These are phyloP conservation scores for Eucera pruinosa DNA, from an alignment of 2,888 invertebrate species.

Conservation along the genomic window DNA sequence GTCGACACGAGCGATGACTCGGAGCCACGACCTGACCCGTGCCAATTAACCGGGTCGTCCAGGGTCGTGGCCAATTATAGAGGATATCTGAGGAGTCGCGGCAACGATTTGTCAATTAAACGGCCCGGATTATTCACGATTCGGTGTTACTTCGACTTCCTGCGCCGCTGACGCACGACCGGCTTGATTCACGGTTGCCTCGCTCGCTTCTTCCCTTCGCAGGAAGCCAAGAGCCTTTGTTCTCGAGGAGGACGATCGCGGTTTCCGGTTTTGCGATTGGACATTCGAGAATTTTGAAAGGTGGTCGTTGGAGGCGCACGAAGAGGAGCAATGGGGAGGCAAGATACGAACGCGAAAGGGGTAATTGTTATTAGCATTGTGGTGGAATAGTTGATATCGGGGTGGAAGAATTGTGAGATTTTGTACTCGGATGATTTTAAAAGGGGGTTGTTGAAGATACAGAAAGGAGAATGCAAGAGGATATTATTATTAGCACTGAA, in stretches of 20 bases:
- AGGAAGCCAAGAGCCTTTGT: slow-evolving; percentile 32
- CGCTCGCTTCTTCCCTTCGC: not conserved
- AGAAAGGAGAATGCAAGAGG: no score
- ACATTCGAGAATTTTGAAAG: not conserved
- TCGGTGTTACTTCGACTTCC: slow-evolving; percentile 20
- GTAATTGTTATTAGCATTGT: no score
- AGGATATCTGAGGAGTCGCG: slow-evolving; percentile 51
- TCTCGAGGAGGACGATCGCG: slow-evolving; percentile 10
- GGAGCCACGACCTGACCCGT: slow-evolving; percentile 46
- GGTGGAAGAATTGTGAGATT: no score
- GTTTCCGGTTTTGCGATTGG: slow-evolving; percentile 19
- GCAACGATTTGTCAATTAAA: slow-evolving; percentile 66
- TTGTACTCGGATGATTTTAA: no score
- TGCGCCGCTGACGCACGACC: slow-evolving; percentile 24
- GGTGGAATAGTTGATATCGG: no score
- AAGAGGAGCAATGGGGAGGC: not conserved
- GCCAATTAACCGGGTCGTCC: slow-evolving; percentile 59
- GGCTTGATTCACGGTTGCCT: slow-evolving; percentile 11
- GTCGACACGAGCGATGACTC: slow-evolving; percentile 40
- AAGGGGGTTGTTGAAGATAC: no score
- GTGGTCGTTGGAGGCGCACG: not conserved
- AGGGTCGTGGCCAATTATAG: slow-evolving; percentile 66
- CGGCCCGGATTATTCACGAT: slow-evolving; percentile 48
- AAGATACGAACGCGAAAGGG: no score
- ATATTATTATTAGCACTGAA: no score